Evolutionary conservation across 2,797 vertebrate genomes (phyloP).

Genomic region (Silurus lanzhouensis): DNA sequence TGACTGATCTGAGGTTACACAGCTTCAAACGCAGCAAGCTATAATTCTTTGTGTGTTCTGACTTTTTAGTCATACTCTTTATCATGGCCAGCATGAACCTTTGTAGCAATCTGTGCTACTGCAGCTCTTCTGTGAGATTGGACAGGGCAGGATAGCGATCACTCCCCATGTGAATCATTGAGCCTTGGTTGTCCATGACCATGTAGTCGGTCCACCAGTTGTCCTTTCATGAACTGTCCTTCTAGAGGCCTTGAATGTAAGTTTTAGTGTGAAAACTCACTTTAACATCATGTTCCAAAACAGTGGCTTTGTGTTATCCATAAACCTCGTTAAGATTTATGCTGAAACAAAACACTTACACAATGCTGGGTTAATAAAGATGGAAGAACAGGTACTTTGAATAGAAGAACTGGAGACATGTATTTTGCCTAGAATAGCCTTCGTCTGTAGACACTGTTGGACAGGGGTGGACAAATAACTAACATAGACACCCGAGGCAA

Average conservation of each 20-base stretch:
- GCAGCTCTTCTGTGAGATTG: too few relatives aligned
- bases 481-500: neutral
- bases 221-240: neutral
- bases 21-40: too few relatives aligned
- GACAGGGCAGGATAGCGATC: too few relatives aligned
- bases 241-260: slow-evolving; percentile 18
- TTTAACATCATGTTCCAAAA: neutral
- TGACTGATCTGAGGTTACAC: too few relatives aligned
- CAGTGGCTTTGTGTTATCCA: neutral
- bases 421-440: neutral
- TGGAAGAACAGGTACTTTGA: neutral
- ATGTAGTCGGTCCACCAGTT: too few relatives aligned
- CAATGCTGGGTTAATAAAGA: neutral
- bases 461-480: neutral
- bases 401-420: neutral
- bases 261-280: slow-evolving; percentile 11
- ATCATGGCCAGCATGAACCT: too few relatives aligned
- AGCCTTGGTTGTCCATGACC: too few relatives aligned
- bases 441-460: neutral
- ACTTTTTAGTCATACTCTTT: too few relatives aligned
- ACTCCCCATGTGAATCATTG: too few relatives aligned
- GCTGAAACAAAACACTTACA: neutral
- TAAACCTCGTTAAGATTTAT: too few relatives aligned
- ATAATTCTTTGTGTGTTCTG: too few relatives aligned
- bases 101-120: too few relatives aligned